phyloP scores from a whole-genome alignment of 1,140 invertebrate species.

The Phocides pigmalion region DNA sequence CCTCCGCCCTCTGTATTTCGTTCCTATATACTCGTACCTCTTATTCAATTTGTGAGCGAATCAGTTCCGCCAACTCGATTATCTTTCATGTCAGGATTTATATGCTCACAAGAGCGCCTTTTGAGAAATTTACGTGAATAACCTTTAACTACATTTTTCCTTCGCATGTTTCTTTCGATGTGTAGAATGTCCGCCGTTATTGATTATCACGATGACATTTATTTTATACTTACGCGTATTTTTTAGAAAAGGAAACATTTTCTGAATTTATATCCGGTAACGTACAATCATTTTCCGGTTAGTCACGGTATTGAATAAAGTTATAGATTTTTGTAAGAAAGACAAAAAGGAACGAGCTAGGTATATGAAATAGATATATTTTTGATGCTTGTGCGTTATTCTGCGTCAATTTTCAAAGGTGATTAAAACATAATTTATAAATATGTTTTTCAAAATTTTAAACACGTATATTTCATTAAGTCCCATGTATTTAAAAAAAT shows the following conservation, averaged over 20 bases:
- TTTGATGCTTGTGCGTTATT: too few relatives aligned
- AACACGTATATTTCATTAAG: too few relatives aligned
- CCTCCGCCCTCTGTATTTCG: conserved; percentile 53
- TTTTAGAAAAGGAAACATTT: background rate
- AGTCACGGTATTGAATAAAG: too few relatives aligned
- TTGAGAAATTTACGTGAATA: conserved; percentile 52
- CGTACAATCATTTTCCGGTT: too few relatives aligned
- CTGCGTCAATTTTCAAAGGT: too few relatives aligned
- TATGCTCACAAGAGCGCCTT: conserved; percentile 62
- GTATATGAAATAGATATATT: too few relatives aligned
- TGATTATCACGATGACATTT: background rate
- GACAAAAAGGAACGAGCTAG: too few relatives aligned
- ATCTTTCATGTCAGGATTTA: conserved; percentile 75
- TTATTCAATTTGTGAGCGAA: conserved; percentile 81
- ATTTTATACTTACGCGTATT: background rate
- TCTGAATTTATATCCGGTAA: too few relatives aligned
- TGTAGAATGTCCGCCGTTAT: background rate
- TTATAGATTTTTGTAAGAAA: too few relatives aligned
- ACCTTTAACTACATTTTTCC: conserved; percentile 36
- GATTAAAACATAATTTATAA: too few relatives aligned
- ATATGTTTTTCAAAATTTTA: too few relatives aligned
- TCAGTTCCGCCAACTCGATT: conserved; percentile 69
- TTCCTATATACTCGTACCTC: conserved; percentile 62
- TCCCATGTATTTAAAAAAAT: too few relatives aligned
- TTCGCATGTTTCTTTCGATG: background rate